Evolutionary conservation across 2,797 vertebrate species (phyloP), one percentile per base, ranked within the genome.

Genomic region (Rhinophrynus dorsalis): DNA sequence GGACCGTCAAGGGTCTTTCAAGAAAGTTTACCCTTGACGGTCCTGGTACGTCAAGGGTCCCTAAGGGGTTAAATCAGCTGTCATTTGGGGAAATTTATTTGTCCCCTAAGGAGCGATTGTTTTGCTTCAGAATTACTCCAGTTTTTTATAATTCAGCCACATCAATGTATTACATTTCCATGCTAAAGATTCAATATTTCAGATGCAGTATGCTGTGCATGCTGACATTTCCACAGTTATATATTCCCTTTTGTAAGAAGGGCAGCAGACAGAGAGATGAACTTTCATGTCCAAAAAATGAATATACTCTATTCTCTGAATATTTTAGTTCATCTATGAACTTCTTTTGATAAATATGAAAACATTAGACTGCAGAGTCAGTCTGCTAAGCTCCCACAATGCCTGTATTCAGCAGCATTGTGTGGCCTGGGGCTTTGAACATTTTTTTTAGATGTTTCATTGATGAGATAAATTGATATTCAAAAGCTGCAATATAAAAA

Each of bases 301-400:
- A 52, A 67, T 18, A 67, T 57, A n/a, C 35, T 67, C 2, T 21
- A 26, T 47, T 8, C 42, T 50, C 18, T 57, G 52, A 67, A 57
- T 57, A 57, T 67, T 57, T 58, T 32, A n/a, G 38, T 50, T 68
- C 24, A 48, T 48, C 47, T 68, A 30, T 51, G 33, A 40, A 44
- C 29, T 30, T 27, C 26, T 32, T 69, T 52, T 32, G 65, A 58
- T 33, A 48, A 52, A 48, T 68, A 59, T 40, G 23, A 51, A 45
- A 26, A 40, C 24, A 61, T 59, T 68, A 29, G 32, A 58, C 11
- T 26, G 12, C 27, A 11, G 33, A 63, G 51, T 71, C 32, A 15
- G 23, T 45, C 29, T 47, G 20, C 30, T 2, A 37, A 57, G 24
- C 35, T 23, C 44, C 24, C 24, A 56, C 45, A 72, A 2, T 9